A percentile compares a stretch with the other conserved stretches of the same genome.
phyloP scores from a whole-genome alignment of 2,888 invertebrate genomes.

The Fragum sueziense region DNA sequence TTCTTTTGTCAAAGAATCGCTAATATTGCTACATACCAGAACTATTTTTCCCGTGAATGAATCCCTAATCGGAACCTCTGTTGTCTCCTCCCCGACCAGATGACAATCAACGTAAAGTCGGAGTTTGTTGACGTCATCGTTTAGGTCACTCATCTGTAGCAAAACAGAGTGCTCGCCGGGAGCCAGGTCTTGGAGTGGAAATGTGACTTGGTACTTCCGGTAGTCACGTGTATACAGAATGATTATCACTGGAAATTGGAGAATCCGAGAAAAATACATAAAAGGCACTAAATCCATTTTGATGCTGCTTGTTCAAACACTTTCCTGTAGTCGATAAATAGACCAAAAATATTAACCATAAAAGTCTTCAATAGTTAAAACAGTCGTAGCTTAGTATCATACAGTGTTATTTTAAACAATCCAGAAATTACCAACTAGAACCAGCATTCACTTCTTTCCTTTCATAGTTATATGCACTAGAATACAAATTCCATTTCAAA shows the following conservation, averaged over 20 bases:
- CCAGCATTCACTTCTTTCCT: no score
- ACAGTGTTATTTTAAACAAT: no score
- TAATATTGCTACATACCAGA: slow-evolving; percentile 63
- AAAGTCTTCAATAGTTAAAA: no score
- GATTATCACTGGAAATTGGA: slow-evolving; percentile 66
- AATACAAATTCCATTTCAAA: no score
- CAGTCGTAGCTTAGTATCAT: no score
- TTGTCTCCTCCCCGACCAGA: slow-evolving; percentile 68
- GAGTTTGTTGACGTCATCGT: slow-evolving; percentile 65
- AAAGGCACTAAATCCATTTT: slow-evolving; percentile 22
- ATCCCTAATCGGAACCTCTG: slow-evolving; percentile 72
- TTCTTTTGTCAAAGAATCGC: no score
- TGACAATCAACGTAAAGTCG: slow-evolving; percentile 73
- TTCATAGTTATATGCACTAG: no score
- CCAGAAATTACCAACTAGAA: no score
- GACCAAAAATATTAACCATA: no score
- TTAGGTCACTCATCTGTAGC: slow-evolving; percentile 69
- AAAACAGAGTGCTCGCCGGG: slow-evolving; percentile 63
- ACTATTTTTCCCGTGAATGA: slow-evolving; percentile 63
- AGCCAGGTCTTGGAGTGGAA: slow-evolving; percentile 63
- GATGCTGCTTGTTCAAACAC: no score
- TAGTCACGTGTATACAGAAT: slow-evolving; percentile 64
- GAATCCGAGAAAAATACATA: slow-evolving; percentile 27
- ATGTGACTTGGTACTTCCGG: slow-evolving; percentile 67
- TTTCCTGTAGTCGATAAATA: no score